Evolutionary conservation across 2,797 vertebrate species (phyloP), one percentile per base, ranked within the genome.

Genomic region (Anomalospiza imberbis): DNA sequence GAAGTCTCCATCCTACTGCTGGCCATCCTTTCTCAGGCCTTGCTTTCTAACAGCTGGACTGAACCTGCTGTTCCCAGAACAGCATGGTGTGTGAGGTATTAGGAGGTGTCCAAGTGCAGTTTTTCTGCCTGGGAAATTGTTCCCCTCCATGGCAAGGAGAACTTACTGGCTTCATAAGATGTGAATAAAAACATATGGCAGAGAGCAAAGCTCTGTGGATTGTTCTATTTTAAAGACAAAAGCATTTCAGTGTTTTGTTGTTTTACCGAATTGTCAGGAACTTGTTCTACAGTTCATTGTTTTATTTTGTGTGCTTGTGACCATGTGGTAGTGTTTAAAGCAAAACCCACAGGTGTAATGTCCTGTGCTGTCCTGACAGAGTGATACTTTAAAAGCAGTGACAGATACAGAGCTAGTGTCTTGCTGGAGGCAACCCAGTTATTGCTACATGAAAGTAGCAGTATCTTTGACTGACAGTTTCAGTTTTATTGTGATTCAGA

Each of bases 341-440:
- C 0, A 7, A 80, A 88, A 47, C 14, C 34, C 32, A 13, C 0
- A 0, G 17, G 10, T 67, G 65, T 15, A 12, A 34, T 80, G 10
- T 65, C 42, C 61, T 29, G 22, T 4, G 2, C n/a, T 71, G 62
- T 55, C 72, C 32, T 67, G 65, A 17, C 36, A 65, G 28, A 28
- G 32, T 5, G 40, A 26, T 22, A 21, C 40, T 61, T 61, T 65
- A 44, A 89, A 74, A 93, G 34, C 28, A 53, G 34, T 32, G 32
- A 38, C 47, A 71, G 32, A 17, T 40, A 54, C 9, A 67, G 12
- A 80, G 29, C 19, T 57, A 40, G 38, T 31, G 67, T 26, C 55
- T 71, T 74, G 22, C 68, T 74, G 53, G 13, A 89, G 50, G 44
- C 34, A 48, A 11, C 31, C 9, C 40, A 12, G 38, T 79, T 60